Percentiles rank a stretch among this genome's conserved stretches.
Conservation (phyloP, 2,888 invertebrate species). For the Chesias legatella region DNA sequence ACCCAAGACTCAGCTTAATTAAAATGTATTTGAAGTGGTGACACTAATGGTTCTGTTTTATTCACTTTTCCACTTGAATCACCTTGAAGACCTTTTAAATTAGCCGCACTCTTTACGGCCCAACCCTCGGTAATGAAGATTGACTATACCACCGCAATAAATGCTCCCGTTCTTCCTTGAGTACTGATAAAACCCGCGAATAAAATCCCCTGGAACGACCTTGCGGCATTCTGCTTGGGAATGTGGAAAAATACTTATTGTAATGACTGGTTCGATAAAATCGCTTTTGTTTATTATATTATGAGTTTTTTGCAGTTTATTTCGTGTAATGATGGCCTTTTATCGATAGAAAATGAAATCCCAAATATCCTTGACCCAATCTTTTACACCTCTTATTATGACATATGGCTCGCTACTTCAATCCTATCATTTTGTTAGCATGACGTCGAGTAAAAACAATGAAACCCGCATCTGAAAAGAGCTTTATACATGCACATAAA, state of each 20-base stretch:
- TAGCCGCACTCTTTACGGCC: constrained; percentile 31
- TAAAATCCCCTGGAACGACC: constrained; percentile 19
- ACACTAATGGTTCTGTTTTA: constrained; percentile 23
- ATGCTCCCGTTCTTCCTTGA: constrained; percentile 28
- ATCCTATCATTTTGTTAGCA: no score
- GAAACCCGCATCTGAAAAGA: not conserved
- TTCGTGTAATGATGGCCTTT: no score
- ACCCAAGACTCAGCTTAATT: constrained; percentile 20
- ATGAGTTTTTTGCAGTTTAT: no score
- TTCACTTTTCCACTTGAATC: constrained; percentile 16
- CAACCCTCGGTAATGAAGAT: constrained; percentile 47
- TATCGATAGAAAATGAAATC: no score
- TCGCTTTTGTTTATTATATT: no score
- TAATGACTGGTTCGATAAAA: no score
- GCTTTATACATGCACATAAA: constrained; percentile 10
- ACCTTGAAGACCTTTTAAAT: constrained; percentile 41
- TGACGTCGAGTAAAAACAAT: no score
- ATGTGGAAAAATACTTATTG: no score
- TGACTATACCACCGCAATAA: constrained; percentile 48
- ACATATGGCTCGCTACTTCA: no score
- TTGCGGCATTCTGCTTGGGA: constrained; percentile 5
- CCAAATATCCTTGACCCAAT: no score
- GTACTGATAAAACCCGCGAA: constrained; percentile 28
- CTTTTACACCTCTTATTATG: no score
- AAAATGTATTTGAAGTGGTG: constrained; percentile 19